A percentile compares a stretch with the other conserved stretches of the same genome.
These are phyloP conservation scores for Lasioglossum vierecki DNA, from an alignment of 2,888 invertebrate genomes.

Conservation along the genomic window DNA sequence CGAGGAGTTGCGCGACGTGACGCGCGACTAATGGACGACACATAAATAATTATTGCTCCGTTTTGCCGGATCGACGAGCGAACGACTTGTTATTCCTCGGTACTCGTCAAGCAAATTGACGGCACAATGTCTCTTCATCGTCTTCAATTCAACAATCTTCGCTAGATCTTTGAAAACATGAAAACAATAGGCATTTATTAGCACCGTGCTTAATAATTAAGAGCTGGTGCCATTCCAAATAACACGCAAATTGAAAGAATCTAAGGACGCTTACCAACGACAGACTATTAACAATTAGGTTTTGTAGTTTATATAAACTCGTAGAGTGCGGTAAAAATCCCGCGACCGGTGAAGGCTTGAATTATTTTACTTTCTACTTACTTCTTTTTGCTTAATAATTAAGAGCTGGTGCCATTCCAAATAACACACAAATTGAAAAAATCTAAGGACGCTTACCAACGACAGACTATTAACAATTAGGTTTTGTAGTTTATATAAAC, in stretches of 20 bases:
- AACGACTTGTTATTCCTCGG: not conserved
- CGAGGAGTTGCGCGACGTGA: not conserved
- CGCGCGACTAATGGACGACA: constrained; percentile 20
- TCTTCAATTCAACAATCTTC: not conserved
- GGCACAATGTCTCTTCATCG: not conserved
- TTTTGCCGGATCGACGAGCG: not conserved
- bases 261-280: not conserved
- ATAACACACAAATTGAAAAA: not conserved
- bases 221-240: not conserved
- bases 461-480: too few species aligned
- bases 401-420: not conserved
- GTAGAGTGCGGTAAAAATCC: not conserved
- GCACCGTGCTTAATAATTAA: not conserved
- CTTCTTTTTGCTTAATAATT: not conserved
- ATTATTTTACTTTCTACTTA: not conserved
- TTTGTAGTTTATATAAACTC: not conserved
- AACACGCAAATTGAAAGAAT: not conserved
- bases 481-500: not conserved
- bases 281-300: too few species aligned
- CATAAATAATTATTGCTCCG: constrained; percentile 21
- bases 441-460: not conserved
- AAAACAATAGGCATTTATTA: not conserved
- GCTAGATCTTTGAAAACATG: not conserved
- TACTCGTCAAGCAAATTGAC: not conserved
- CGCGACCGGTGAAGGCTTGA: not conserved